These are phyloP conservation scores for Sinella curviseta DNA, from an alignment of 1,140 invertebrate genomes.

Conservation along the genomic window DNA sequence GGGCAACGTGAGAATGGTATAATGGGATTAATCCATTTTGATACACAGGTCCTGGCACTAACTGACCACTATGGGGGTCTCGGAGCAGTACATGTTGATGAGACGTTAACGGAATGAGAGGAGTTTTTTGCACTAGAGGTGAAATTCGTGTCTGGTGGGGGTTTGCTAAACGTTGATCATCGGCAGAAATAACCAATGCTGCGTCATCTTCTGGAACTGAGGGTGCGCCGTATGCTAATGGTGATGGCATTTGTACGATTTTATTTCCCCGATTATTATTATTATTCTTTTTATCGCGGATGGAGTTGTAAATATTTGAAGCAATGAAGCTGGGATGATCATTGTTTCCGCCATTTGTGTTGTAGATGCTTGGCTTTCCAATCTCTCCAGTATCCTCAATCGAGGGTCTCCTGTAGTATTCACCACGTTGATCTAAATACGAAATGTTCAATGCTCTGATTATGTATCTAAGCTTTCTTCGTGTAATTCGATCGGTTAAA, in stretches of 20 bases:
- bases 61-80: not conserved
- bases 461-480: not conserved
- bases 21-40: not conserved
- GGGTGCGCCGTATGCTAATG: no score
- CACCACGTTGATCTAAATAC: not conserved
- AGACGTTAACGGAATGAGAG: not conserved
- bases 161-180: no score
- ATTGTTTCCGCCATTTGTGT: no score
- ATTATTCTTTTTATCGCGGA: no score
- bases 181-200: no score
- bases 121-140: no score
- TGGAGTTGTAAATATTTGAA: not conserved
- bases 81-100: not conserved
- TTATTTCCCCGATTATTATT: no score
- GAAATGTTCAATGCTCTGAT: not conserved
- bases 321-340: no score
- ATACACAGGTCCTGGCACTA: not conserved
- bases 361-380: not conserved
- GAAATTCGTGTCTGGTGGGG: no score
- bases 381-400: not conserved
- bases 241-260: no score
- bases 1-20: not conserved
- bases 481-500: not conserved
- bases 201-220: no score
- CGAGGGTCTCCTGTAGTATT: not conserved